Conservation (phyloP, 2,888 invertebrate species). For the Pristionchus entomophagus region DNA sequence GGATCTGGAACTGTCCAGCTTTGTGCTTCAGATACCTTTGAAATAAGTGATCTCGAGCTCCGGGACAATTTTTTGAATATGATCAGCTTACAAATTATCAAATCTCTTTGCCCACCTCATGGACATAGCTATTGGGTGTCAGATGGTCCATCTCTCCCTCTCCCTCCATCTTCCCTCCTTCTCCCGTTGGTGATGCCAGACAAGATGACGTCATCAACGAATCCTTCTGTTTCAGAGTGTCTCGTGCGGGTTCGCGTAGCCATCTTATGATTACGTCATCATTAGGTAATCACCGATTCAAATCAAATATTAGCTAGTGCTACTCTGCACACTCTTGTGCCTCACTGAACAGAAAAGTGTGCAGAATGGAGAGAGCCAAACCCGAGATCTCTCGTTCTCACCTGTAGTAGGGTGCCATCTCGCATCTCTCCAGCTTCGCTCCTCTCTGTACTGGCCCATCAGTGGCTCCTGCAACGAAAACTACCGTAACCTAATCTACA, state of each 20-base stretch:
- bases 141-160: not conserved
- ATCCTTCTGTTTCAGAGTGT: conserved; percentile 35
- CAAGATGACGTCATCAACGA: conserved; percentile 45
- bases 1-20: no score
- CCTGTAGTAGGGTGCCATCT: conserved; percentile 97
- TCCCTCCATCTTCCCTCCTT: not conserved
- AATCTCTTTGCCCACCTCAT: not conserved
- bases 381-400: conserved; percentile 80
- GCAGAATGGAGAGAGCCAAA: not conserved
- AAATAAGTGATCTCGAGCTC: no score
- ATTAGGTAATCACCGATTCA: no score
- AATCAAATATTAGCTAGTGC: no score
- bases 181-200: not conserved
- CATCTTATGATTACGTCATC: not conserved
- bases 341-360: no score
- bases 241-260: conserved; percentile 11
- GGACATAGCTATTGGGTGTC: not conserved
- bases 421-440: conserved; percentile 90
- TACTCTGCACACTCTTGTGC: no score
- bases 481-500: not conserved
- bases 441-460: conserved; percentile 46
- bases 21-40: no score
- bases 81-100: no score
- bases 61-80: no score
- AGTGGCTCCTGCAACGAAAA: conserved; percentile 1